These are phyloP conservation scores for Ceramica pisi DNA, from an alignment of 2,888 invertebrate genomes.

Conservation along the genomic window DNA sequence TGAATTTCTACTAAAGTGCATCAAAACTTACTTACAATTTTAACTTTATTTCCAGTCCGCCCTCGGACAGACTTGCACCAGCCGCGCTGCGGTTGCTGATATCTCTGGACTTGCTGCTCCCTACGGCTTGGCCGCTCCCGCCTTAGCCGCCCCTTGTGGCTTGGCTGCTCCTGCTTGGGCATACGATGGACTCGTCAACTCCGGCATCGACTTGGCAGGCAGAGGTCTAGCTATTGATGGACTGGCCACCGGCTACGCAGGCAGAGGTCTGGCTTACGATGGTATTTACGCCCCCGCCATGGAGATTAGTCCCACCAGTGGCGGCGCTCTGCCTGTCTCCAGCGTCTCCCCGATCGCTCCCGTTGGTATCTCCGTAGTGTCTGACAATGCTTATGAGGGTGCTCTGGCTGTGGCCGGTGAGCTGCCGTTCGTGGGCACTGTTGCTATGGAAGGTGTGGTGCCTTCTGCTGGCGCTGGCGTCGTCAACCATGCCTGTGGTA, in stretches of 20 bases:
- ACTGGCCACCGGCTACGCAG: conserved; percentile 3
- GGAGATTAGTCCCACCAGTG: conserved; percentile 32
- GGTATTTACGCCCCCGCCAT: conserved; percentile 12
- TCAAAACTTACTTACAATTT: neutral
- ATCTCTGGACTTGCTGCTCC: conserved; percentile 10
- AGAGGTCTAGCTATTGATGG: conserved; percentile 4
- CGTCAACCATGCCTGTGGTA: conserved; percentile 75
- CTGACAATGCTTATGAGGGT: conserved; percentile 43
- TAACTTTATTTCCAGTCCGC: conserved; percentile 24
- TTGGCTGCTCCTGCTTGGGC: conserved; percentile 1
- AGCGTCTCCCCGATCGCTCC: conserved; percentile 2
- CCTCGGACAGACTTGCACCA: conserved; percentile 37
- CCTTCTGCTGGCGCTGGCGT: conserved; percentile 73
- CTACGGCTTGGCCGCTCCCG: neutral
- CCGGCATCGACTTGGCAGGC: conserved; percentile 6
- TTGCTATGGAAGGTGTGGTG: conserved; percentile 73
- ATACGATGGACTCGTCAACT: conserved; percentile 2
- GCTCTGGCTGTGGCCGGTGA: conserved; percentile 68
- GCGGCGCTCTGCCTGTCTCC: conserved; percentile 41
- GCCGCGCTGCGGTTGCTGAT: conserved; percentile 40
- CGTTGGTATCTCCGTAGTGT: conserved; percentile 34
- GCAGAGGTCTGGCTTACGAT: conserved; percentile 6
- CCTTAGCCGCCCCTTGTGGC: neutral
- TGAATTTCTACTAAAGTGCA: neutral
- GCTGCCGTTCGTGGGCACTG: conserved; percentile 72